A percentile compares a stretch with the other conserved stretches of the same genome.
phyloP scores from a whole-genome alignment of 2,113 vertebrate genomes.

The Mellivora capensis region DNA sequence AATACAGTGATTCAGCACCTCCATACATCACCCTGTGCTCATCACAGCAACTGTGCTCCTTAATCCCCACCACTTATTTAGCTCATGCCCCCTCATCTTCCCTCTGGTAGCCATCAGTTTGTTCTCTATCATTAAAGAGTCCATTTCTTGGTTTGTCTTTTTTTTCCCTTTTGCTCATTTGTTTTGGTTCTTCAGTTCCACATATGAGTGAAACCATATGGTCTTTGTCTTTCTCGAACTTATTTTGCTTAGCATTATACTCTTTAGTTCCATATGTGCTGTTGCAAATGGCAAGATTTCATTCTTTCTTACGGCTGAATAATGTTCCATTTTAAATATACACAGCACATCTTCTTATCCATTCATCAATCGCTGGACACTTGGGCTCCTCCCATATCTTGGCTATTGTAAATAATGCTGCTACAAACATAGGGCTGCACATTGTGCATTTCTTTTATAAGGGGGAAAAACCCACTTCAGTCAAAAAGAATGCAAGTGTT shows the following conservation, averaged over 20 bases:
- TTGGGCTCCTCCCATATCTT: neutral
- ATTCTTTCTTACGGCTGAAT: neutral
- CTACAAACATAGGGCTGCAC: neutral
- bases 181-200: neutral
- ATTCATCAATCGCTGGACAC: neutral
- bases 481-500: neutral
- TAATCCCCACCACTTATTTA: neutral
- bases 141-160: neutral
- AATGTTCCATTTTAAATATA: neutral
- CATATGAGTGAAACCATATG: neutral
- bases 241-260: neutral
- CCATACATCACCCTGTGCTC: neutral
- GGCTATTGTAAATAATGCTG: neutral
- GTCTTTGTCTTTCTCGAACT: neutral
- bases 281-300: neutral
- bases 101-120: neutral
- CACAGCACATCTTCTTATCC: neutral
- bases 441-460: neutral
- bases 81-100: neutral
- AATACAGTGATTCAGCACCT: neutral
- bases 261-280: neutral
- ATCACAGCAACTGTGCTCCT: neutral
- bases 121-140: neutral
- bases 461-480: rapidly evolving
- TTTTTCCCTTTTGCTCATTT: neutral